Evolutionary conservation across 2,113 vertebrate genomes (phyloP).

Genomic region (Antigone vipio): DNA sequence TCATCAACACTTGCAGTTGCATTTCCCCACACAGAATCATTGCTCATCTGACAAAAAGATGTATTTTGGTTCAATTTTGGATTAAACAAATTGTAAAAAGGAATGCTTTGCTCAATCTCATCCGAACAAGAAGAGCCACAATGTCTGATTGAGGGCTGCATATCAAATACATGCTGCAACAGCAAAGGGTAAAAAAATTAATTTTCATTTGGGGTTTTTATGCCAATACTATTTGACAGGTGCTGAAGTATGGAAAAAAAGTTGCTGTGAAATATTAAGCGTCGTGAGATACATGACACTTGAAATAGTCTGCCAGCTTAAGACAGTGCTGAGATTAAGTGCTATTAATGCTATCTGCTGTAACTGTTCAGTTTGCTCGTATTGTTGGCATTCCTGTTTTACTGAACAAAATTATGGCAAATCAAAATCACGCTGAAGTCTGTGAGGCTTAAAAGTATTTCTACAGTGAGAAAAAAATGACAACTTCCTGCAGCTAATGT

Average conservation of each 20-base stretch:
- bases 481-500: background rate
- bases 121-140: background rate
- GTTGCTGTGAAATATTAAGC: background rate
- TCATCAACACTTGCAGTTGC: background rate
- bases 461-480: background rate
- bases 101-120: background rate
- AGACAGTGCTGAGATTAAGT: background rate
- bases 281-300: background rate
- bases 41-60: background rate
- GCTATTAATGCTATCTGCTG: background rate
- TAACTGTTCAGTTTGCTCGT: background rate
- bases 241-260: background rate
- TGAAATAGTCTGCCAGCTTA: background rate
- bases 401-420: background rate
- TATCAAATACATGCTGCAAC: background rate
- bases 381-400: background rate
- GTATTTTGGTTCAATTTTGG: background rate
- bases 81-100: background rate
- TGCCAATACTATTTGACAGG: background rate
- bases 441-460: background rate
- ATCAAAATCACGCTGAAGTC: background rate
- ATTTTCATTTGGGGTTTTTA: background rate
- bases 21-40: background rate
- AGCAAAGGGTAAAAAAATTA: background rate
- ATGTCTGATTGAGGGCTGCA: background rate